Conservation (phyloP, 2,797 vertebrate species). For the Benthosema pterotum region DNA sequence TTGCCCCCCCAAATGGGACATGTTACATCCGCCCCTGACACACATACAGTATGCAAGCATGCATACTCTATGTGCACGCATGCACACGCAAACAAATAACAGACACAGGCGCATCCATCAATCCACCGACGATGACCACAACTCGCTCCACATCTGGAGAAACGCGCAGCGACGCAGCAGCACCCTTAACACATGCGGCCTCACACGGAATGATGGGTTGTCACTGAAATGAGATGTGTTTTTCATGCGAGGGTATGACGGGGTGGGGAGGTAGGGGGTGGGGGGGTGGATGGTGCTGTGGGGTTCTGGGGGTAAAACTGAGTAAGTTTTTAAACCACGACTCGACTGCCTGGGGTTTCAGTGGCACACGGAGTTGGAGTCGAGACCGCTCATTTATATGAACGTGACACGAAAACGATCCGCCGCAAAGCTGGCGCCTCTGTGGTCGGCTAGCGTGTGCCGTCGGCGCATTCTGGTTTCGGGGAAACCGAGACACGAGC, state of each 20-base stretch:
- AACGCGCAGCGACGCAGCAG: background rate
- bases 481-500: slow-evolving; percentile 18
- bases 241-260: slow-evolving; percentile 19
- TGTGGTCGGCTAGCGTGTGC: slow-evolving; percentile 41
- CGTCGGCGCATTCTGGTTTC: slow-evolving; percentile 7
- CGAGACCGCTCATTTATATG: slow-evolving; percentile 54
- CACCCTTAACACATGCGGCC: slow-evolving; percentile 8
- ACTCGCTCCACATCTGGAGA: no score
- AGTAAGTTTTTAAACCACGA: slow-evolving; percentile 41
- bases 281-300: no score
- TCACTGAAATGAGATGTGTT: slow-evolving; percentile 40
- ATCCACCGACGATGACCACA: background rate
- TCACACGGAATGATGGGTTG: slow-evolving; percentile 24
- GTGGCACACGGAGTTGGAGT: slow-evolving; percentile 34
- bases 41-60: background rate
- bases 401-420: slow-evolving; percentile 56
- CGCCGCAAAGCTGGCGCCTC: slow-evolving; percentile 56
- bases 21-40: no score
- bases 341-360: slow-evolving; percentile 40
- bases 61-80: background rate
- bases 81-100: background rate
- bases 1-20: no score
- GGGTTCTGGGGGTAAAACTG: slow-evolving; percentile 36
- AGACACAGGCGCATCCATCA: slow-evolving; percentile 1
- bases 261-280: slow-evolving; percentile 4